These are phyloP conservation scores for Tethea ocularis DNA, from an alignment of 2,888 invertebrate genomes.

Conservation along the genomic window DNA sequence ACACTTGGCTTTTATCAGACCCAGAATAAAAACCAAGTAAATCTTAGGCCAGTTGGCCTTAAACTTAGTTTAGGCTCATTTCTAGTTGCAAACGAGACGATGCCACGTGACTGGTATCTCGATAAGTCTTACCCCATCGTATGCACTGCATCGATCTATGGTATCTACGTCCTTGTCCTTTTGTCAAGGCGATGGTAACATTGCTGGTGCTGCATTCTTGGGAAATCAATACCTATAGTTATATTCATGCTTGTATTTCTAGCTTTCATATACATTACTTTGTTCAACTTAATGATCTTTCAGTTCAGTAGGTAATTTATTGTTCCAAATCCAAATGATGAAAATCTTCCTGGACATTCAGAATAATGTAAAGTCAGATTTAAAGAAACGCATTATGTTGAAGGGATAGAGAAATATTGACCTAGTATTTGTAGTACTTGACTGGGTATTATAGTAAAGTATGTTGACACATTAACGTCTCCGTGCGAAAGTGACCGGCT, in stretches of 20 bases:
- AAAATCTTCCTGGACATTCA: background rate
- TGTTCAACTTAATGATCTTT: too few relatives aligned
- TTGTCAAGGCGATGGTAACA: slow-evolving; percentile 22
- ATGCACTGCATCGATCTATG: slow-evolving; percentile 28
- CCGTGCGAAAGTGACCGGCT: slow-evolving; percentile 64
- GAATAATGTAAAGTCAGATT: background rate
- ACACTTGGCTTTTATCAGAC: slow-evolving; percentile 14
- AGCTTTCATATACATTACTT: too few relatives aligned
- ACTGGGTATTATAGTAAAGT: background rate
- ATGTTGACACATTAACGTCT: slow-evolving; percentile 41
- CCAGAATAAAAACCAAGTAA: slow-evolving; percentile 30
- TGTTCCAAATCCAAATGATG: background rate
- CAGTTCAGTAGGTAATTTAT: too few relatives aligned
- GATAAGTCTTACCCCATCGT: slow-evolving; percentile 31
- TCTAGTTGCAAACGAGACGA: slow-evolving; percentile 22
- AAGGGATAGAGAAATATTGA: background rate
- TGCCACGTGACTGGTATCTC: slow-evolving; percentile 37
- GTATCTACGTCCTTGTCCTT: slow-evolving; percentile 35
- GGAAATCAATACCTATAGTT: background rate
- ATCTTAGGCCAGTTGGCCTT: too few relatives aligned
- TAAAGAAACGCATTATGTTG: background rate
- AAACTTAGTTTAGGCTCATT: slow-evolving; percentile 9
- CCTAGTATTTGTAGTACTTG: background rate
- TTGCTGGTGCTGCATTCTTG: slow-evolving; percentile 9
- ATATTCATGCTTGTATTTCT: too few relatives aligned